Evolutionary conservation across 2,888 invertebrate genomes (phyloP).

Genomic region (Odiellus spinosus): DNA sequence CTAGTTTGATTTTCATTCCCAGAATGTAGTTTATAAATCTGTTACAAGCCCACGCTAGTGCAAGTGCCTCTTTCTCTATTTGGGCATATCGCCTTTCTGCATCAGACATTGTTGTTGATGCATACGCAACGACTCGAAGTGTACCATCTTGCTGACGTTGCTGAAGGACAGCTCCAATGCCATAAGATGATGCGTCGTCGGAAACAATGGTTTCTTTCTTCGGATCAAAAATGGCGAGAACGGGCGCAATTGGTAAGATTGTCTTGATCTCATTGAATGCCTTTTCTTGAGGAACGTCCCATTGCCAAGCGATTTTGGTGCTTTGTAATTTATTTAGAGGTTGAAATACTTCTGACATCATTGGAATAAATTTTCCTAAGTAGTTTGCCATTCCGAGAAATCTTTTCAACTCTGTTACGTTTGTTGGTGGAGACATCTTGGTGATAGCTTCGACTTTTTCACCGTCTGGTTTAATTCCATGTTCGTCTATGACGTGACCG

Average conservation of each 20-base stretch:
- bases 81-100: constrained; percentile 26
- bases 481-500: too few species aligned
- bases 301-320: neutral
- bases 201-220: neutral
- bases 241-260: neutral
- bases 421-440: too few species aligned
- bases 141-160: constrained; percentile 20
- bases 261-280: neutral
- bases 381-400: too few species aligned
- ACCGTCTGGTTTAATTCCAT: too few species aligned
- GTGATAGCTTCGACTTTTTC: too few species aligned
- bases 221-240: neutral
- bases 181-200: constrained; percentile 21
- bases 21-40: constrained; percentile 25
- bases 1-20: too few species aligned
- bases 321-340: neutral
- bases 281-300: neutral
- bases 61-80: constrained; percentile 29
- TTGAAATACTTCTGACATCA: neutral
- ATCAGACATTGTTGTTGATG: constrained; percentile 23
- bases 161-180: constrained; percentile 22
- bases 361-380: neutral
- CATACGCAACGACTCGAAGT: constrained; percentile 25
- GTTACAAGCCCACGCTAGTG: constrained; percentile 25
- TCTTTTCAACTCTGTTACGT: too few species aligned